A percentile compares a stretch with the other conserved stretches of the same genome.
phyloP scores from a whole-genome alignment of 1,140 invertebrate genomes.

The Drosophila navojoa region DNA sequence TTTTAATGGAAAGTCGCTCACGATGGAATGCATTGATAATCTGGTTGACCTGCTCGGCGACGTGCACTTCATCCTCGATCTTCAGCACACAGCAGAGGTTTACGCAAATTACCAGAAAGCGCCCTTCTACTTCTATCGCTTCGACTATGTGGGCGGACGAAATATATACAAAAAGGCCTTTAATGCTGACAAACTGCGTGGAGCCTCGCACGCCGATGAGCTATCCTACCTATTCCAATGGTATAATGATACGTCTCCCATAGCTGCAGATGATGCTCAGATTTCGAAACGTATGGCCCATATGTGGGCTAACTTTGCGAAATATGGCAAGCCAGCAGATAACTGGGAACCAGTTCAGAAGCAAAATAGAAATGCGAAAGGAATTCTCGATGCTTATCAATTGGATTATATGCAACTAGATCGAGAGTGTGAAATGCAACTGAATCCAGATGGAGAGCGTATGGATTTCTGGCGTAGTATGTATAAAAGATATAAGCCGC shows the following conservation, averaged over 20 bases:
- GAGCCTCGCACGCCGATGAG: constrained; percentile 86
- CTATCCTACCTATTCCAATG: constrained; percentile 87
- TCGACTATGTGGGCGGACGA: constrained; percentile 85
- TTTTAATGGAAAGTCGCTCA: constrained; percentile 56
- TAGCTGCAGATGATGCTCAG: constrained; percentile 83
- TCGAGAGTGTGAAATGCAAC: constrained; percentile 59
- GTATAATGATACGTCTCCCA: constrained; percentile 83
- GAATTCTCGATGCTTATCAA: constrained; percentile 40
- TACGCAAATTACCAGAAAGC: constrained; percentile 53
- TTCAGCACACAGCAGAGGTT: constrained; percentile 62
- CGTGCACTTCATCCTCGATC: constrained; percentile 67
- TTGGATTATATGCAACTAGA: constrained; percentile 77
- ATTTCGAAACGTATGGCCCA: constrained; percentile 85
- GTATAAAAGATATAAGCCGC: constrained; percentile 59
- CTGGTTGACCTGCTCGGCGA: constrained; percentile 64
- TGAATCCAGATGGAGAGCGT: constrained; percentile 77
- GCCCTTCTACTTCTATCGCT: constrained; percentile 84
- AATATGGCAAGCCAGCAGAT: constrained; percentile 83
- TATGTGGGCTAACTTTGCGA: constrained; percentile 88
- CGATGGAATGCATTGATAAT: constrained; percentile 32
- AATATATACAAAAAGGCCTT: constrained; percentile 85
- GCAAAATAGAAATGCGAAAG: constrained; percentile 1
- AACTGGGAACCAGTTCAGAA: constrained; percentile 69
- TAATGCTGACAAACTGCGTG: constrained; percentile 81
- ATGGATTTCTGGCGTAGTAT: constrained; percentile 83